Evolutionary conservation across 2,888 invertebrate species (phyloP), one percentile per base, ranked within the genome.

Genomic region (Tetrapedia diversipes): DNA sequence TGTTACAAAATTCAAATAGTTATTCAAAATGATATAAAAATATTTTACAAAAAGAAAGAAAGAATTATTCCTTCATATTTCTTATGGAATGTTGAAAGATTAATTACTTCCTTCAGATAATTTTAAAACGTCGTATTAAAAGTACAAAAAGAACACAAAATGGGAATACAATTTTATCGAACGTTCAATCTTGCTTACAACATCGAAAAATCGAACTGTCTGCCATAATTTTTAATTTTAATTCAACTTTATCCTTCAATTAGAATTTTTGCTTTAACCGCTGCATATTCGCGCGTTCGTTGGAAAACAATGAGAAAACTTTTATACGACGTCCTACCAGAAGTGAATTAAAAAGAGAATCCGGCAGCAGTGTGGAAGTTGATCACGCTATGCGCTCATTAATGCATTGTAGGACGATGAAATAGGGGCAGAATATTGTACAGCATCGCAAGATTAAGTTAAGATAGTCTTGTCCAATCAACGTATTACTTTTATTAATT

Each of bases 361-460:
- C 45, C 19, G 39, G 39, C 14, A 37, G 11, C 47, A 67, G 71
- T 71, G 77, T 70, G 69, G 67, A 54, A 24, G 37, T 7, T 22
- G 63, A 68, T 59, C 85, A 85, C 84, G 86, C 85, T 47, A 85
- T 83, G 45, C 29, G 27, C 69, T 83, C 86, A 72, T 85, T 85
- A 85, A 32, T 57, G 47, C n/a, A 11, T 22, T 14, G 56, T 24
- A 24, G 19, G 51, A 69, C 45, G 43, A 41, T 68, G 27, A 41
- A 67, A 60, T 41, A 60, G 43, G 47, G 60, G 19, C 37, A 39
- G 45, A 73, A 66, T 75, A 66, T 71, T 77, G 37, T 60, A 61
- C 41, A 49, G 16, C 59, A 75, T 76, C 70, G 61, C 56, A 49
- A 53, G 43, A 65, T 34, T 65, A 65, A 68, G 66, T n/a, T 41